These are phyloP conservation scores for Microplitis demolitor DNA, from an alignment of 1,140 invertebrate genomes.

Conservation along the genomic window DNA sequence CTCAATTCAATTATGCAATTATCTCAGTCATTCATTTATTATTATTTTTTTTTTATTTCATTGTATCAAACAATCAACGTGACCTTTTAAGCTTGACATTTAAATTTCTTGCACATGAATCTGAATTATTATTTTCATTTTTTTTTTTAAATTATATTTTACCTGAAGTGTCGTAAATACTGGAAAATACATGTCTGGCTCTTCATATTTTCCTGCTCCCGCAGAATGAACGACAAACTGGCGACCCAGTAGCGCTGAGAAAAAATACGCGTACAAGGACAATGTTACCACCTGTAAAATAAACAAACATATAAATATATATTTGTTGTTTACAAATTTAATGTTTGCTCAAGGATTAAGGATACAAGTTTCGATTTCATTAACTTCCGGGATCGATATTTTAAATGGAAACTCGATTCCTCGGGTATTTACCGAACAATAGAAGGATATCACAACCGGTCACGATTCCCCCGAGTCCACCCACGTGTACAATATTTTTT, in stretches of 20 bases:
- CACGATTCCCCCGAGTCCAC: conserved; percentile 8
- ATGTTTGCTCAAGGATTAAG: neutral
- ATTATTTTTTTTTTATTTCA: neutral
- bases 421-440: conserved; percentile 1
- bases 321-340: neutral
- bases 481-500: conserved; percentile 8
- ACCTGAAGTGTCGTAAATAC: conserved; percentile 90
- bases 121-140: neutral
- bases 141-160: conserved; percentile 36
- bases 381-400: conserved; percentile 6
- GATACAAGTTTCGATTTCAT: conserved; percentile 7
- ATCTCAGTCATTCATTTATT: neutral
- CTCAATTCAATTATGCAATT: conserved; percentile 10
- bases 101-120: conserved; percentile 2
- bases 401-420: neutral
- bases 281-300: conserved; percentile 85
- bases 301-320: conserved; percentile 19
- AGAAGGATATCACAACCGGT: conserved; percentile 5
- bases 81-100: conserved; percentile 2
- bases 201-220: conserved; percentile 67
- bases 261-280: conserved; percentile 89
- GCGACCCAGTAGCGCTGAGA: conserved; percentile 82
- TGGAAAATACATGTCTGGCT: conserved; percentile 89
- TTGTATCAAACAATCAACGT: neutral
- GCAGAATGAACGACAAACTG: conserved; percentile 70